Evolutionary conservation across 2,888 invertebrate species (phyloP).

Genomic region (Plagiodera versicolora): DNA sequence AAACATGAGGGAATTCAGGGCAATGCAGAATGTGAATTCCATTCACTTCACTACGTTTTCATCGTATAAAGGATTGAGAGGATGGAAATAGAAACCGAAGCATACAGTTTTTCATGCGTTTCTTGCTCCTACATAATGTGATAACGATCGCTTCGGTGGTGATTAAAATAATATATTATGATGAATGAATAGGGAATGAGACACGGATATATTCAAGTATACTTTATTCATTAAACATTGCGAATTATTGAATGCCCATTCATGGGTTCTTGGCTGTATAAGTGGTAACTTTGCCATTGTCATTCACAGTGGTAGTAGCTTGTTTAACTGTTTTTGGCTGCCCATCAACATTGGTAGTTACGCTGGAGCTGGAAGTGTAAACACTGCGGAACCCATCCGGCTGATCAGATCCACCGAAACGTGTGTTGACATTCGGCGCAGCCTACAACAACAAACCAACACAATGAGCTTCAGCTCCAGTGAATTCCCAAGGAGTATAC

Average conservation of each 20-base stretch:
- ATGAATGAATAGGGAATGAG: neutral
- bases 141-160: too few relatives aligned
- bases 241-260: slow-evolving; percentile 9
- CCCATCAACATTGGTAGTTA: slow-evolving; percentile 64
- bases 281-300: slow-evolving; percentile 71
- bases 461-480: too few relatives aligned
- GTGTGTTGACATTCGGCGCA: slow-evolving; percentile 57
- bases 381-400: slow-evolving; percentile 57
- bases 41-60: too few relatives aligned
- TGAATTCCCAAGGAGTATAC: too few relatives aligned
- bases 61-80: too few relatives aligned
- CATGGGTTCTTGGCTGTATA: slow-evolving; percentile 59
- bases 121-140: too few relatives aligned
- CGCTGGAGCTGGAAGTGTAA: slow-evolving; percentile 66
- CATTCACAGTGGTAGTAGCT: slow-evolving; percentile 69
- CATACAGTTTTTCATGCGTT: too few relatives aligned
- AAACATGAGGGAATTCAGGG: too few relatives aligned
- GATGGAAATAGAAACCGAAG: too few relatives aligned
- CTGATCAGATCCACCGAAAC: slow-evolving; percentile 47
- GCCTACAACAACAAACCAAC: slow-evolving; percentile 50
- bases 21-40: too few relatives aligned
- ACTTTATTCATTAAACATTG: neutral
- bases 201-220: neutral
- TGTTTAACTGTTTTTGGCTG: slow-evolving; percentile 58
- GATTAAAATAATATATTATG: too few relatives aligned